Conservation (phyloP, 2,888 invertebrate genomes). For the Stegophylla sp. region DNA sequence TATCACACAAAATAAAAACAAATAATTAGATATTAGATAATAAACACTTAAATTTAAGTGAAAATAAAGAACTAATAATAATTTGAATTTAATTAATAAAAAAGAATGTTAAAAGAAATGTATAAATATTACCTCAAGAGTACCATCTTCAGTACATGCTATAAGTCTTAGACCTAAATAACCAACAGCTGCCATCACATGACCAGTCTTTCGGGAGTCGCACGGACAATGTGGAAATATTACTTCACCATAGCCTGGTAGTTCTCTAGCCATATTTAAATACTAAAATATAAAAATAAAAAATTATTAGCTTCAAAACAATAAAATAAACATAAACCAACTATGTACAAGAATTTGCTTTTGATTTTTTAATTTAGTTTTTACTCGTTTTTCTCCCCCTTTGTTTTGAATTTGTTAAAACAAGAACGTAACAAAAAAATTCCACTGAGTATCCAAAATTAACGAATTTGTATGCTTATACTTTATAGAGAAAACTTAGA, state of each 20-base stretch:
- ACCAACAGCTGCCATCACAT: slow-evolving; percentile 80
- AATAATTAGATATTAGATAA: neutral
- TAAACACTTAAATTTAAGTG: no score
- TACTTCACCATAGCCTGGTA: slow-evolving; percentile 92
- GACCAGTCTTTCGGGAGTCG: slow-evolving; percentile 87
- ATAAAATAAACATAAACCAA: neutral
- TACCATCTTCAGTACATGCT: slow-evolving; percentile 83
- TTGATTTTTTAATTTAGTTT: no score
- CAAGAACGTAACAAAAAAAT: no score
- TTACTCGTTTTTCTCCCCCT: no score
- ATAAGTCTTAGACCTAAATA: slow-evolving; percentile 74
- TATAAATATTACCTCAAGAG: slow-evolving; percentile 69
- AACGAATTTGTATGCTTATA: no score
- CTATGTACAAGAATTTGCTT: no score
- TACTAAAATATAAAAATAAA: slow-evolving; percentile 68
- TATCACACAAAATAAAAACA: neutral
- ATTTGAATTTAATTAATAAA: no score
- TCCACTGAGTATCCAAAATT: no score
- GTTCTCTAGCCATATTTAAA: slow-evolving; percentile 79
- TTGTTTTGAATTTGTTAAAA: no score
- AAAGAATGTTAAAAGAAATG: neutral
- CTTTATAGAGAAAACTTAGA: no score
- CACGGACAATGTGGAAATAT: slow-evolving; percentile 94
- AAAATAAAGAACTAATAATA: no score
- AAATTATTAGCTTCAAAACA: neutral